Conservation (phyloP, 2,888 invertebrate species). For the Steinernema hermaphroditum region DNA sequence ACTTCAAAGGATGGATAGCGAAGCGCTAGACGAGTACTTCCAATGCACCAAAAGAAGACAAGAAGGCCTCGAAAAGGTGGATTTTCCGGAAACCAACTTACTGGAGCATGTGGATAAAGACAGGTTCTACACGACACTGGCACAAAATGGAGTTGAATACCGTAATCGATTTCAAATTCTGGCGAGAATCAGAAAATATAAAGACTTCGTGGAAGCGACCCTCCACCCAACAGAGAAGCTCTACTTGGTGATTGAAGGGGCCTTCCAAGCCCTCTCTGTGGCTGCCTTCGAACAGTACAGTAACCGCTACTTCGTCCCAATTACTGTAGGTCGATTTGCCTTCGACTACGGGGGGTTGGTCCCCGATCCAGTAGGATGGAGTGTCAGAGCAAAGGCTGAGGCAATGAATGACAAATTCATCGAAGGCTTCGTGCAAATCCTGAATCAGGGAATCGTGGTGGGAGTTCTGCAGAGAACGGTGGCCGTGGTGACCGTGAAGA, state of each 20-base stretch:
- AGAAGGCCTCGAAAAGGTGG: background rate
- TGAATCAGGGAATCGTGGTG: slow-evolving; percentile 35
- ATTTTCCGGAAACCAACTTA: background rate
- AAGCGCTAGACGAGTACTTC: background rate
- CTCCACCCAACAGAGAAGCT: slow-evolving; percentile 32
- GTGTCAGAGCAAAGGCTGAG: background rate
- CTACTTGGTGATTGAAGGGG: slow-evolving; percentile 39
- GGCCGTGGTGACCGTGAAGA: slow-evolving; percentile 4
- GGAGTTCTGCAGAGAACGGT: slow-evolving; percentile 9
- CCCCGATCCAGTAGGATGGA: background rate
- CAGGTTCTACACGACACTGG: slow-evolving; percentile 42
- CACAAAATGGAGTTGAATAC: slow-evolving; percentile 47
- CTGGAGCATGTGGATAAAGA: background rate
- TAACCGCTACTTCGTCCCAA: slow-evolving; percentile 38
- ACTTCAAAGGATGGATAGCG: background rate
- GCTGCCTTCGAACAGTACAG: slow-evolving; percentile 32
- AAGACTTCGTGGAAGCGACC: slow-evolving; percentile 18
- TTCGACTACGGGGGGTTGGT: background rate
- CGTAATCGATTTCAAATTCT: slow-evolving; percentile 44
- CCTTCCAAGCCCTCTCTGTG: slow-evolving; percentile 40
- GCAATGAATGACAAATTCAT: slow-evolving; percentile 47
- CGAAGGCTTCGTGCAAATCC: slow-evolving; percentile 42
- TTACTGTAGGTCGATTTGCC: slow-evolving; percentile 1
- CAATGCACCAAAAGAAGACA: background rate
- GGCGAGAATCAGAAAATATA: background rate